Evolutionary conservation across 2,888 invertebrate genomes (phyloP).

Genomic region (Gymnosoma rotundatum): DNA sequence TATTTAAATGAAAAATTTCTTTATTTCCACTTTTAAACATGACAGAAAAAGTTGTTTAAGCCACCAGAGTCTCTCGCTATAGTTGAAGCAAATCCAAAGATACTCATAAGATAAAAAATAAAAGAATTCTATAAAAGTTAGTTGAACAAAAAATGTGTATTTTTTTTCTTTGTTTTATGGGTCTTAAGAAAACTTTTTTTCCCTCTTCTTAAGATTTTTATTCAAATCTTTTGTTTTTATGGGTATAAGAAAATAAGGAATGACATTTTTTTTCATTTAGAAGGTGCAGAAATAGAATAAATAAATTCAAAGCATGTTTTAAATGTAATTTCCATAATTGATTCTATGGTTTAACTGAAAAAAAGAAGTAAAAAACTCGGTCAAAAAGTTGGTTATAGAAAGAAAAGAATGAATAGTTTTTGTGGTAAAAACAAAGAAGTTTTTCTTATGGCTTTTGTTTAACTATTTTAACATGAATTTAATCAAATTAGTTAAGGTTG

Average conservation of each 20-base stretch:
- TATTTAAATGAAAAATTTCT: conserved; percentile 66
- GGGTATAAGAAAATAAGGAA: conserved; percentile 1
- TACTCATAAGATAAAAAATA: background rate
- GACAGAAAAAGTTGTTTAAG: conserved; percentile 46
- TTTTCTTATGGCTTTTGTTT: conserved; percentile 22
- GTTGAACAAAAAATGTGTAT: conserved; percentile 22
- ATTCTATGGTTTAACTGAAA: conserved; percentile 31
- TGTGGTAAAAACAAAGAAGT: background rate
- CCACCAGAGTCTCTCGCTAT: background rate
- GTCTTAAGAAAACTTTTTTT: conserved; percentile 54
- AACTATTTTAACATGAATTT: conserved; percentile 9
- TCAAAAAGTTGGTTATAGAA: background rate
- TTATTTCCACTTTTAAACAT: conserved; percentile 35
- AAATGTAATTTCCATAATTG: conserved; percentile 69
- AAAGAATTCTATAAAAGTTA: conserved; percentile 29
- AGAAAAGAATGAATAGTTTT: background rate
- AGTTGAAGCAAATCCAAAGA: background rate
- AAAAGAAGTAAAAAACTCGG: background rate
- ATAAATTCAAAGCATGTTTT: conserved; percentile 39
- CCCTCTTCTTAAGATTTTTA: conserved; percentile 29
- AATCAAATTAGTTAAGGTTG: conserved; percentile 36
- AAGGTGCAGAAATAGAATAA: conserved; percentile 42
- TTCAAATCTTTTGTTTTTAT: conserved; percentile 24
- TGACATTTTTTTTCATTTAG: conserved; percentile 56
- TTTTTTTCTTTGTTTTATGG: conserved; percentile 21